Base-by-base conservation (phyloP, 2,888 invertebrate genomes). In the Sympetrum striolatum region DNA sequence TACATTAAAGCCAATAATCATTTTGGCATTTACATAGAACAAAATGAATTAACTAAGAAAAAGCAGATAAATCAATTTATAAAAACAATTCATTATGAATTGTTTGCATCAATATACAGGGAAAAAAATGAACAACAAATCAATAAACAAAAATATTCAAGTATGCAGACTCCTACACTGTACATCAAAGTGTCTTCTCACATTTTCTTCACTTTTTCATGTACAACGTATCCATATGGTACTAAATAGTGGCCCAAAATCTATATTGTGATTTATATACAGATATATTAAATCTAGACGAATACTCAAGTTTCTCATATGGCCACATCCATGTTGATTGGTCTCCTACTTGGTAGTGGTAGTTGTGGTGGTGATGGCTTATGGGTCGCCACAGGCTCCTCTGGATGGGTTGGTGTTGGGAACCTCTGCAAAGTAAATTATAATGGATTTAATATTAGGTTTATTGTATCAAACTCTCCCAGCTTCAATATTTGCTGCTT, bases 371-470 rank as follows among this genome's bases (percentile, higher is more conserved):
- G n/a, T 39, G 64, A 80, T 39, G 12, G 44, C 48, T 39, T 64
- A 58, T 64, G n/a, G 81, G 22, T 39, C 90, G 22, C 80, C 90
- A 31, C 91, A 91, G 10, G 64, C 82, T 58, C 80, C 31, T 44
- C 91, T 90, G 0, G 91, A 90, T 18, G 91, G 91, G 64, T 81
- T 91, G 25, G 91, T 90, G 22, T 90, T 90, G 37, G 80, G 91
- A 15, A 90, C 81, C n/a, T 91, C 81, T 90, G 44, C 35, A 79
- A 81, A 31, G 1, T 15, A 39, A 82, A 14, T 81, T 53, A 22
- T n/a, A 25, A n/a, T n/a, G 31, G 14, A 48, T 18, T 39, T 12
- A 35, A 14, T 18, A 2, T 80, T 80, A 37, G 1, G 39, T 2
- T 35, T 39, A 15, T n/a, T n/a, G n/a, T 53, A 18, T 44, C 0